A percentile compares a stretch with the other conserved stretches of the same genome.
Evolutionary conservation across 2,797 vertebrate species (phyloP).

Genomic region (Mus spretus): DNA sequence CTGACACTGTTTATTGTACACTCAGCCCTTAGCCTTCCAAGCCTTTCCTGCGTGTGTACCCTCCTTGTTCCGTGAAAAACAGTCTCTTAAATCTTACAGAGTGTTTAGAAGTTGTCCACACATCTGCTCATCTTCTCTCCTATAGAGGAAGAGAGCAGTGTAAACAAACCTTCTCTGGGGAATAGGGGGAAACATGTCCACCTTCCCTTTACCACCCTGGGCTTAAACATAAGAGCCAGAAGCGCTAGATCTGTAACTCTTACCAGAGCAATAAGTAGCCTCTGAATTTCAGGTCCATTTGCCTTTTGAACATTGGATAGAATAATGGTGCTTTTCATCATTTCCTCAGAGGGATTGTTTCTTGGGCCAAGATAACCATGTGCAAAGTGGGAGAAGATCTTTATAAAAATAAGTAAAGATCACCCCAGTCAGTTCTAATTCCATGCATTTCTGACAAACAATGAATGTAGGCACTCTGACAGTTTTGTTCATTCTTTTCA

Average conservation of each 20-base stretch:
- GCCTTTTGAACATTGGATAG: conserved; percentile 8
- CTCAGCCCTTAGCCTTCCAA: neutral
- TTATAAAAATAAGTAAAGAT: conserved; percentile 62
- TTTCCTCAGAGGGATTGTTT: conserved; percentile 50
- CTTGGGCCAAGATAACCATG: conserved; percentile 31
- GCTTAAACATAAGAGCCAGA: neutral
- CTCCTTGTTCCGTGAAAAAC: neutral
- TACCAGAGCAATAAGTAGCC: neutral
- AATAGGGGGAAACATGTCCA: neutral
- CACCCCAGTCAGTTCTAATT: neutral
- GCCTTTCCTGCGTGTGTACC: neutral
- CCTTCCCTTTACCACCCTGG: neutral
- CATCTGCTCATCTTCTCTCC: neutral
- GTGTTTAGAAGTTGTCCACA: neutral
- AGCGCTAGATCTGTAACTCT: neutral
- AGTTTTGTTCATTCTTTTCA: conserved; percentile 18
- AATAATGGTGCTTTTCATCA: conserved; percentile 34
- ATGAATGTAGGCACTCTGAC: neutral
- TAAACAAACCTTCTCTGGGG: conserved; percentile 54
- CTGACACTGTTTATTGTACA: conserved; percentile 19
- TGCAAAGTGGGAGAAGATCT: neutral
- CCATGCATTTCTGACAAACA: conserved; percentile 5
- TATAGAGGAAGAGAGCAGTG: neutral
- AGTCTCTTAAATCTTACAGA: neutral
- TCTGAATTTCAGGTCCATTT: conserved; percentile 12